Conservation (phyloP, 2,797 vertebrate species). For the Propithecus perrieri region DNA sequence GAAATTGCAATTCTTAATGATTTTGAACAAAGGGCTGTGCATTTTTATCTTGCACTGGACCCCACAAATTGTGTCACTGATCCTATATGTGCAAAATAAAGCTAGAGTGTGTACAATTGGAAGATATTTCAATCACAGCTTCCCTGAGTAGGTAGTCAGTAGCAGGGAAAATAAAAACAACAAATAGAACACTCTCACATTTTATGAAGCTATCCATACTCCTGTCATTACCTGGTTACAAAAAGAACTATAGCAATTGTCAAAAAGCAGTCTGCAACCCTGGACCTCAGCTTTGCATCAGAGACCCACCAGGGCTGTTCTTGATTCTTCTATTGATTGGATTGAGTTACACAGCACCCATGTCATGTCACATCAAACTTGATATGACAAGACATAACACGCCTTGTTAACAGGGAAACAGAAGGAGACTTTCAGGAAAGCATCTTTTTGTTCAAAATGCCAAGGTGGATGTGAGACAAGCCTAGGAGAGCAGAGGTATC, state of each 20-base stretch:
- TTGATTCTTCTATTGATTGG: conserved; percentile 36
- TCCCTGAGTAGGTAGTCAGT: not conserved
- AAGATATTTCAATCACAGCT: not conserved
- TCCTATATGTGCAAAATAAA: not conserved
- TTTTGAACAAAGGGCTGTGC: not conserved
- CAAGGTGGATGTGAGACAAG: not conserved
- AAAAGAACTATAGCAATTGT: not conserved
- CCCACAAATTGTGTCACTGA: not conserved
- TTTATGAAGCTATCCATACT: not conserved
- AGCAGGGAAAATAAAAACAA: not conserved
- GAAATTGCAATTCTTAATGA: conserved; percentile 1
- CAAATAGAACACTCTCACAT: not conserved
- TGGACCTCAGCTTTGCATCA: not conserved
- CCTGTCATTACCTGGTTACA: not conserved
- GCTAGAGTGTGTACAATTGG: not conserved
- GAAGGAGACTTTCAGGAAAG: conserved; percentile 15
- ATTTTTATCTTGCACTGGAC: not conserved
- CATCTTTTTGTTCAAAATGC: conserved; percentile 52
- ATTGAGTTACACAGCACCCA: not conserved
- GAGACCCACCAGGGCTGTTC: not conserved
- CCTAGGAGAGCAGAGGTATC: conserved; percentile 19
- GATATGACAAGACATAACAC: not conserved
- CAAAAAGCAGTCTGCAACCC: not conserved
- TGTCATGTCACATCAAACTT: conserved; percentile 56
- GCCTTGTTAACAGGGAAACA: not conserved